phyloP scores from a whole-genome alignment of 2,113 vertebrate genomes.

The Telmatochromis sp. region DNA sequence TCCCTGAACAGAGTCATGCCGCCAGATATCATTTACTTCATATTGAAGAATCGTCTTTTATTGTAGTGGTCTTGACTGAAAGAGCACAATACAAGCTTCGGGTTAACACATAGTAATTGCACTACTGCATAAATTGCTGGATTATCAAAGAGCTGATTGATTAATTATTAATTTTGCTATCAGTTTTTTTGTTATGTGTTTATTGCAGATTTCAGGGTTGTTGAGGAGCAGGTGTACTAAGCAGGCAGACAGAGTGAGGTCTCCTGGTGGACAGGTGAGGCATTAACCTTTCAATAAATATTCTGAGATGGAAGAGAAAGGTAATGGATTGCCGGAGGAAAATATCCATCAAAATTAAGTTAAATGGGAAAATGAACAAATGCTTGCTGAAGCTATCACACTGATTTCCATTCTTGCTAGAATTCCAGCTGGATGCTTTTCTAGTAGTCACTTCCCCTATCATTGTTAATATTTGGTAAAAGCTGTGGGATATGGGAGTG shows the following conservation, averaged over 20 bases:
- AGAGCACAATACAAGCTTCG: background rate
- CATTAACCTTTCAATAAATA: background rate
- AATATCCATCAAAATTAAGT: background rate
- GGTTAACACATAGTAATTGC: background rate
- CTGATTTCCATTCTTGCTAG: background rate
- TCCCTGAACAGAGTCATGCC: background rate
- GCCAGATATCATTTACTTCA: background rate
- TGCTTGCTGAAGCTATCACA: background rate
- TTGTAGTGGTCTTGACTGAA: background rate
- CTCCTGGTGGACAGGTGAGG: background rate
- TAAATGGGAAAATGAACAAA: background rate
- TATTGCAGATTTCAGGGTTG: background rate
- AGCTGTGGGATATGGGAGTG: background rate
- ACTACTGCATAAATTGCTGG: background rate
- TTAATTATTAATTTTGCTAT: background rate
- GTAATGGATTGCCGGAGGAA: background rate
- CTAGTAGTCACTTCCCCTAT: background rate
- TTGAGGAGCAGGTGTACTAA: background rate
- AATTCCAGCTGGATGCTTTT: background rate
- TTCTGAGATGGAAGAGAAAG: background rate
- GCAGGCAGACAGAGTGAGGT: background rate
- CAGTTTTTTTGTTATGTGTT: background rate
- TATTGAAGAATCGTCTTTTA: background rate
- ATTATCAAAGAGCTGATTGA: background rate
- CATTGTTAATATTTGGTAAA: background rate